Evolutionary conservation across 2,797 vertebrate genomes (phyloP).

Genomic region (Acanthis flammea): DNA sequence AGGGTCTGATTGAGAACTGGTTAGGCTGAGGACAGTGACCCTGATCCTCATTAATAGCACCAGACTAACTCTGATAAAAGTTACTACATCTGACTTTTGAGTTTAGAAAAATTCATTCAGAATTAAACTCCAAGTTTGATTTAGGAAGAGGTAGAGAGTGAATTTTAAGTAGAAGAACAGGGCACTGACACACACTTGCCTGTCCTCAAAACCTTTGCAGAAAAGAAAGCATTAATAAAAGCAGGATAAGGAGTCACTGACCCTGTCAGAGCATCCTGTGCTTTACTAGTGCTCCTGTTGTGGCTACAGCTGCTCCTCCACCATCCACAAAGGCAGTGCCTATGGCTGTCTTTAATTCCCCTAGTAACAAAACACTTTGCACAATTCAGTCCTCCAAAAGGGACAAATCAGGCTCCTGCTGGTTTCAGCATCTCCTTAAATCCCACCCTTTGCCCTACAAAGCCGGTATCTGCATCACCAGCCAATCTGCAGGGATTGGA

Average conservation of each 20-base stretch:
- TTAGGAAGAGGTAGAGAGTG: fast-evolving
- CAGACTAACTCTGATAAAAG: neutral
- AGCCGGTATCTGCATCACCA: neutral
- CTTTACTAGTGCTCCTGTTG: neutral
- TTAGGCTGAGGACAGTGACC: neutral
- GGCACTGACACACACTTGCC: neutral
- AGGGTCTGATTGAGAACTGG: neutral
- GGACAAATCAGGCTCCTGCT: neutral
- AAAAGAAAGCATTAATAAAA: neutral
- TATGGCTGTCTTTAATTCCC: neutral
- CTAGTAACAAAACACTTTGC: neutral
- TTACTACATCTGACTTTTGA: neutral
- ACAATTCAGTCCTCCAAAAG: neutral
- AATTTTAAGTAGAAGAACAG: neutral
- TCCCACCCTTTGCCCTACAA: neutral
- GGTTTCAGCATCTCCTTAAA: neutral
- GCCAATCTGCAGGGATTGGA: neutral
- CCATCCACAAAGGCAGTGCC: neutral
- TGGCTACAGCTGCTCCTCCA: neutral
- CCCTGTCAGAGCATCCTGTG: neutral
- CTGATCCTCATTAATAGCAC: neutral
- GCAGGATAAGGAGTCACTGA: neutral
- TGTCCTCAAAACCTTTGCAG: neutral
- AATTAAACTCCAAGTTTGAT: neutral
- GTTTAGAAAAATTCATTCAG: neutral